phyloP scores from a whole-genome alignment of 1,140 invertebrate species.

The Dendrolimus kikuchii region DNA sequence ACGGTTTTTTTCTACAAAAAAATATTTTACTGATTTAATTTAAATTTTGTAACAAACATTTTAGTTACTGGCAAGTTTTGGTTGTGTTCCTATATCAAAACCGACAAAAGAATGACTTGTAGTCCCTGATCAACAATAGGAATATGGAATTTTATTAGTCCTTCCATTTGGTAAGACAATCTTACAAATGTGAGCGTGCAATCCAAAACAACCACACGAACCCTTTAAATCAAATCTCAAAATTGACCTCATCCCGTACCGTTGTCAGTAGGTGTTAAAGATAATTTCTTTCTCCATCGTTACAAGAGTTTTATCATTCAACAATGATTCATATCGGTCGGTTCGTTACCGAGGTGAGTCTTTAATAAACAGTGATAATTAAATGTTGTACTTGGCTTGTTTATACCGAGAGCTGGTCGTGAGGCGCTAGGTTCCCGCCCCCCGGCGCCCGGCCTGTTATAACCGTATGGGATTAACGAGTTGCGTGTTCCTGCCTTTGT shows the following conservation, averaged over 20 bases:
- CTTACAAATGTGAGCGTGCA: no score
- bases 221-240: neutral
- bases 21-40: no score
- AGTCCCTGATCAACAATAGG: no score
- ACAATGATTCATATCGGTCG: conserved; percentile 44
- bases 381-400: conserved; percentile 61
- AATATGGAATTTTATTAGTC: no score
- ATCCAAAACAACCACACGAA: no score
- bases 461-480: conserved; percentile 44
- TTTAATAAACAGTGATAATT: conserved; percentile 63
- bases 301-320: conserved; percentile 28
- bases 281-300: conserved; percentile 26
- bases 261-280: conserved; percentile 44
- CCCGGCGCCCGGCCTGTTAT: conserved; percentile 35
- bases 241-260: neutral
- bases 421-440: conserved; percentile 31
- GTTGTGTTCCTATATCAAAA: no score
- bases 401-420: conserved; percentile 34
- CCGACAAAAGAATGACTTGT: no score
- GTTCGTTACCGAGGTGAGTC: conserved; percentile 32
- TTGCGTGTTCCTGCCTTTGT: conserved; percentile 26
- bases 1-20: no score
- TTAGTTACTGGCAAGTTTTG: no score
- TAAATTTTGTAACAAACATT: no score
- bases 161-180: no score